These are phyloP conservation scores for Zaprionus lineosus DNA, from an alignment of 2,888 invertebrate genomes.

Conservation along the genomic window DNA sequence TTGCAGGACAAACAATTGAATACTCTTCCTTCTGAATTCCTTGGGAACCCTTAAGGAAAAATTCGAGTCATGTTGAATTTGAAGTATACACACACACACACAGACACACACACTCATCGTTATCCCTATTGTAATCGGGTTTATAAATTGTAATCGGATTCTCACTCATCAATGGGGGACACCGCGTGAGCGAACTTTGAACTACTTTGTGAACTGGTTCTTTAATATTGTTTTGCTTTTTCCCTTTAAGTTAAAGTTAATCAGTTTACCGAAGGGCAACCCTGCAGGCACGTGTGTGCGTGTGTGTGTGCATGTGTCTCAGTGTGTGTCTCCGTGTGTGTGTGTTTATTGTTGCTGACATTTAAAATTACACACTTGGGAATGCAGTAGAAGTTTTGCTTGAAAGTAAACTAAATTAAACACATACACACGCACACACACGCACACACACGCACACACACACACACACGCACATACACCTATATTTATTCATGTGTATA, in stretches of 20 bases:
- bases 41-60: too few species aligned
- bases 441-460: neutral
- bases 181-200: too few species aligned
- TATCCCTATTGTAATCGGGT: too few species aligned
- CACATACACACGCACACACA: constrained; percentile 31
- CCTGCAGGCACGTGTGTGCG: constrained; percentile 8
- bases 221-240: neutral
- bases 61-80: too few species aligned
- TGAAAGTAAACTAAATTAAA: constrained; percentile 74
- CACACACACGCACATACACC: constrained; percentile 14
- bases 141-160: too few species aligned
- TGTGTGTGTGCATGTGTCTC: constrained; percentile 12
- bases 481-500: neutral
- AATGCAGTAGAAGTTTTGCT: constrained; percentile 65
- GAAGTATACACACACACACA: too few species aligned
- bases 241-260: constrained; percentile 47
- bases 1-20: too few species aligned
- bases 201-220: neutral
- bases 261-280: constrained; percentile 28
- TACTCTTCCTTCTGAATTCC: too few species aligned
- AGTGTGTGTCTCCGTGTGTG: constrained; percentile 28
- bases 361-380: constrained; percentile 76
- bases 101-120: too few species aligned
- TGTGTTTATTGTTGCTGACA: constrained; percentile 70
- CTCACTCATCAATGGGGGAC: too few species aligned